Evolutionary conservation across 2,113 vertebrate genomes (phyloP).

Genomic region (Oncorhynchus kisutch): DNA sequence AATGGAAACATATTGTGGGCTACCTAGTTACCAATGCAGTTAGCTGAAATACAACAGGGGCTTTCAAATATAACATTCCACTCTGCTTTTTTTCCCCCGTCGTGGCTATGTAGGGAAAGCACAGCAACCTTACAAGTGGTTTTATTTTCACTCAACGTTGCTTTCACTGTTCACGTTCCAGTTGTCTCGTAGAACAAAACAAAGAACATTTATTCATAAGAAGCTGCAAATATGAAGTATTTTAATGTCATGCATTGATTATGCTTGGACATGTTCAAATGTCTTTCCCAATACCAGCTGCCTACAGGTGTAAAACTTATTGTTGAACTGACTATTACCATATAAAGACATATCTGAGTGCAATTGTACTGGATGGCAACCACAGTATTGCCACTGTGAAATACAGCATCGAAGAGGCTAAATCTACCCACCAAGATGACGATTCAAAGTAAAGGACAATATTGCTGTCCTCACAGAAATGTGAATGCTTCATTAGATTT

Average conservation of each 20-base stretch:
- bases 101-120: background rate
- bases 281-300: too few relatives aligned
- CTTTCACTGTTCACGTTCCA: background rate
- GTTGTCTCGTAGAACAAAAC: background rate
- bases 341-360: background rate
- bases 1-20: background rate
- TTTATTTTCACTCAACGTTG: background rate
- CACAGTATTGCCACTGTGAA: slow-evolving; percentile 38
- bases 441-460: slow-evolving; percentile 41
- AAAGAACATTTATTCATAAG: background rate
- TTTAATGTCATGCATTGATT: too few relatives aligned
- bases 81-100: background rate
- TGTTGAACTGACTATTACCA: background rate
- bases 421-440: slow-evolving; percentile 55
- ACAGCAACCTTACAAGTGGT: background rate
- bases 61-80: background rate
- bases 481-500: slow-evolving; percentile 23
- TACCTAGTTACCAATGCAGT: background rate
- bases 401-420: slow-evolving; percentile 10
- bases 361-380: background rate
- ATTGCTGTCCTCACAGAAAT: slow-evolving; percentile 45
- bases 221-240: too few relatives aligned
- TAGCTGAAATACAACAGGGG: background rate
- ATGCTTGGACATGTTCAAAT: too few relatives aligned
- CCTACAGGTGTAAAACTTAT: background rate